Base-by-base conservation (phyloP, 1,140 invertebrate genomes). In the Calosoma granatense region DNA sequence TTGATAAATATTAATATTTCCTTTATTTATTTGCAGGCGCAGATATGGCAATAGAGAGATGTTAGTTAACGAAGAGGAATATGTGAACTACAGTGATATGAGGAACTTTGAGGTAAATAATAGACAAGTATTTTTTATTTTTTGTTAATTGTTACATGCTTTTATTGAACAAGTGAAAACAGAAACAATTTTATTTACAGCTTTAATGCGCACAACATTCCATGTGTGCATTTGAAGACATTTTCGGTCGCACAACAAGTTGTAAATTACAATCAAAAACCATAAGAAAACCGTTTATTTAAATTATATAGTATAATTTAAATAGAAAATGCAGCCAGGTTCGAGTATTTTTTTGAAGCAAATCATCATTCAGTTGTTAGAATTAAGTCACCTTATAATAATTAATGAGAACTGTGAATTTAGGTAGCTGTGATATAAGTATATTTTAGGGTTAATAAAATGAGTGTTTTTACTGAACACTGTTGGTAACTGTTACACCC, bases 101-200 rank as follows among this genome's bases (percentile, higher is more conserved):
- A 69, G 61, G 22, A 66, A 75, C 54, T 76, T 76, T 61, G 74
- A 75, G 65, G 73, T 76, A 63, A 64, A 54, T 52, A 51, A 26
- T 12, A 47, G 17, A 47, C 15, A 47, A 17, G 4, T 47, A 4
- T 47, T 47, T 11, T 11, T 12, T 47, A 30, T 30, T 30, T 30
- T 30, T 6, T 30, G 26, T 30, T 6, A 30, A 30, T 6, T 30
- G 14, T 6, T 30, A 47, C 9, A 47, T 47, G 15, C 17, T 47
- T 47, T 47, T 36, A 36, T 36, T 36, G 6, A 36, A 36, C 26
- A 36, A 36, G 6, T 36, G 6, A n/a, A 36, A 36, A 36, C 26
- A 36, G 26, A 36, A n/a, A 36, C 6, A 6, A 36, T 36, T 36
- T 9, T 36, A n/a, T 47, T 47, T 47, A 47, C 41, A 47, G 41